These are phyloP conservation scores for Halcyon chelicuti DNA, from an alignment of 2,797 vertebrate genomes.

Conservation along the genomic window DNA sequence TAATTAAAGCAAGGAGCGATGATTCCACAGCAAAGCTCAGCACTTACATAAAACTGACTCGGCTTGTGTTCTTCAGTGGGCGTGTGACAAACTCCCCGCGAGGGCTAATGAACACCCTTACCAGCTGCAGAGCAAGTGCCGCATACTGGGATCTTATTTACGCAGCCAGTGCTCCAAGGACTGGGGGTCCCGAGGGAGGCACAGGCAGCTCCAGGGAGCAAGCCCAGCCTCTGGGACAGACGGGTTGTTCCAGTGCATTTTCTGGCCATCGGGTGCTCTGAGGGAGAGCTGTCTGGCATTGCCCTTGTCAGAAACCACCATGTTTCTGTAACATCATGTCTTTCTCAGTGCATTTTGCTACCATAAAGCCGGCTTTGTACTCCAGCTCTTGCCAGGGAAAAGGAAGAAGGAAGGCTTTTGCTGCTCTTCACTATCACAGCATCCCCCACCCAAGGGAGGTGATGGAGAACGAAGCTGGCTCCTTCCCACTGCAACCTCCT, in stretches of 20 bases:
- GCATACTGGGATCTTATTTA: fast-evolving
- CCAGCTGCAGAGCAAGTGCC: background rate
- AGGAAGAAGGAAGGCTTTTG: background rate
- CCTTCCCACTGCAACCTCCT: background rate
- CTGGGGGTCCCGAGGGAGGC: fast-evolving
- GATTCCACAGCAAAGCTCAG: background rate
- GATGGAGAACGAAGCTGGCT: background rate
- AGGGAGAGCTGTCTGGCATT: background rate
- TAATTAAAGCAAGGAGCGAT: slow-evolving; percentile 11
- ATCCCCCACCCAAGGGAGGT: background rate
- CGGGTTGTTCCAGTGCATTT: background rate
- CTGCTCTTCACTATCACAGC: background rate
- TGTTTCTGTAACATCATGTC: background rate
- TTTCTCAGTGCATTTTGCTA: background rate
- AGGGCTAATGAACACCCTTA: fast-evolving
- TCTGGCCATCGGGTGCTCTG: fast-evolving
- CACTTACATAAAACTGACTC: background rate
- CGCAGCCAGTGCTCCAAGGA: fast-evolving
- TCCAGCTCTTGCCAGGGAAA: background rate
- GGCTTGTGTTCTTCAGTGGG: background rate
- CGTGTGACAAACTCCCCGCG: fast-evolving
- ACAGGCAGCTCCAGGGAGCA: background rate
- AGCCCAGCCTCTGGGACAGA: background rate
- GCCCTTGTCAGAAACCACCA: background rate
- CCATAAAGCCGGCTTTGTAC: background rate